These are phyloP conservation scores for Forbesichthys agassizii DNA, from an alignment of 2,113 vertebrate genomes.

Conservation along the genomic window DNA sequence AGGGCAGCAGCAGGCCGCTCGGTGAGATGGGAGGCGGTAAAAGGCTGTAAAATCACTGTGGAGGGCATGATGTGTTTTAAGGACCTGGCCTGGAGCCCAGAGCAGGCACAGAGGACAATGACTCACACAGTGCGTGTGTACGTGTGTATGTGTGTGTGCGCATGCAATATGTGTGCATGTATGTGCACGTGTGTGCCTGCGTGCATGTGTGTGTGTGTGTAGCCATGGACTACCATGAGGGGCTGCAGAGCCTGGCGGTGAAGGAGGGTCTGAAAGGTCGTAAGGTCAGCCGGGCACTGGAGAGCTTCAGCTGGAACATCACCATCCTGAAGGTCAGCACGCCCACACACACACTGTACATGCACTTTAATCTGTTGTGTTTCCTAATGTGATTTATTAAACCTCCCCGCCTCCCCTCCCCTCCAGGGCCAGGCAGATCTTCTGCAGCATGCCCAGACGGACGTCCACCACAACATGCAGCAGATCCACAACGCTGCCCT, in stretches of 20 bases:
- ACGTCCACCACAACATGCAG: constrained; percentile 91
- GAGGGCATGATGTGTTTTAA: too few species aligned
- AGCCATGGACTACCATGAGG: constrained; percentile 97
- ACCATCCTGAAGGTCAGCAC: constrained; percentile 90
- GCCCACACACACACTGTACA: constrained; percentile 3
- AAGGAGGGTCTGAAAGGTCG: constrained; percentile 92
- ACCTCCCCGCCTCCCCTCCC: constrained; percentile 8
- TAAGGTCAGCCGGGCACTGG: constrained; percentile 89
- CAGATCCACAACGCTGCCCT: constrained; percentile 90
- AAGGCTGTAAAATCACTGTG: too few species aligned
- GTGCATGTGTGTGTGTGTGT: constrained; percentile 24
- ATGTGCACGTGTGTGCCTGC: too few species aligned
- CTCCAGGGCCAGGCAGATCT: constrained; percentile 92
- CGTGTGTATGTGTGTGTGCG: too few species aligned
- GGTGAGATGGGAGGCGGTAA: too few species aligned
- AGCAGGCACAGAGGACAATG: too few species aligned
- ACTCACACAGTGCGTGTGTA: background rate
- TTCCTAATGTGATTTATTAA: too few species aligned
- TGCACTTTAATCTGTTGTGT: background rate
- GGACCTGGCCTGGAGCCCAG: too few species aligned
- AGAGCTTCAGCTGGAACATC: constrained; percentile 97
- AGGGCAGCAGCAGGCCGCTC: too few species aligned
- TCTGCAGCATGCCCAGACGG: constrained; percentile 88
- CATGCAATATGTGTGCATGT: too few species aligned
- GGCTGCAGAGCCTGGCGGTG: constrained; percentile 83